These are phyloP conservation scores for Propithecus coquereli DNA, from an alignment of 2,113 vertebrate genomes.

Conservation along the genomic window DNA sequence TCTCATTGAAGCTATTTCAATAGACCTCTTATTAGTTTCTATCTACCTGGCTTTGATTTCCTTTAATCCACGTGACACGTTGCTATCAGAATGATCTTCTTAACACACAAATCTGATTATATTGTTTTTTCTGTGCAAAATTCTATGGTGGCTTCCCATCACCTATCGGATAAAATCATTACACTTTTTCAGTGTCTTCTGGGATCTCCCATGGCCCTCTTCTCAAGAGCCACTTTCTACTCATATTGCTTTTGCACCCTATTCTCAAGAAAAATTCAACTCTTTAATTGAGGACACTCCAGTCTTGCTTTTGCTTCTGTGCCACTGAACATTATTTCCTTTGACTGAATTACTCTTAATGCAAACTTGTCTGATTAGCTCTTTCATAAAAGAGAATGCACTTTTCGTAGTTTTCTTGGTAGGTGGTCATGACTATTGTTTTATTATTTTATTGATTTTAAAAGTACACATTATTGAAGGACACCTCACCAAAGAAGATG, in stretches of 20 bases:
- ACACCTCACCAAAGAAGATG: neutral
- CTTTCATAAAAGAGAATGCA: neutral
- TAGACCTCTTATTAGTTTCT: neutral
- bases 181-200: neutral
- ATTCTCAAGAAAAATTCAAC: neutral
- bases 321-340: neutral
- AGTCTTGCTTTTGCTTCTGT: neutral
- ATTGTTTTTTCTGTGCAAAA: neutral
- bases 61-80: neutral
- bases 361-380: neutral
- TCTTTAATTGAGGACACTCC: neutral
- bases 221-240: neutral
- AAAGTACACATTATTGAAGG: neutral
- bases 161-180: neutral
- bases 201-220: neutral
- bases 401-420: neutral
- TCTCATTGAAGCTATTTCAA: neutral
- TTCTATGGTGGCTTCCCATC: neutral
- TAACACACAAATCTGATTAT: neutral
- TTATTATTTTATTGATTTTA: conserved; percentile 4
- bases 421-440: neutral
- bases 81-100: neutral
- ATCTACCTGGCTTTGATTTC: neutral
- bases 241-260: neutral
- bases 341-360: neutral